phyloP scores from a whole-genome alignment of 2,113 vertebrate genomes.

The Lepus europaeus region DNA sequence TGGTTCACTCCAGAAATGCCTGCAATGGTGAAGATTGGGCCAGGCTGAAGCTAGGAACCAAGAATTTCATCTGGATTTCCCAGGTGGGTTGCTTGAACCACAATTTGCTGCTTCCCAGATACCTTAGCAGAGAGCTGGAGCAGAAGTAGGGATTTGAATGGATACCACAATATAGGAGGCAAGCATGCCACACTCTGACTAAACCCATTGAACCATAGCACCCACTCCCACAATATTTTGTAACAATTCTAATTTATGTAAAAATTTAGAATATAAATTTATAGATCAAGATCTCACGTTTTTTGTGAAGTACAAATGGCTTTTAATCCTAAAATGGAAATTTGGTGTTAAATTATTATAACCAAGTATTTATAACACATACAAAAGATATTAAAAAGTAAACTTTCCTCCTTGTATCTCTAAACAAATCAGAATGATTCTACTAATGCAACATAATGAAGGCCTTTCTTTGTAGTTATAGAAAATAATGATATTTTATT shows the following conservation, averaged over 20 bases:
- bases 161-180: too few species aligned
- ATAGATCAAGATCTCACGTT: not conserved
- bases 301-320: slow-evolving; percentile 29
- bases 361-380: not conserved
- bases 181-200: too few species aligned
- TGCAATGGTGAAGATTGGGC: too few species aligned
- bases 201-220: too few species aligned
- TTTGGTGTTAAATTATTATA: slow-evolving; percentile 4
- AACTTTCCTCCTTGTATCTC: not conserved
- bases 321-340: slow-evolving; percentile 28
- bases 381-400: slow-evolving; percentile 38
- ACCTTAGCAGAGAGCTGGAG: too few species aligned
- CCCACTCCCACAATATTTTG: not conserved
- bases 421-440: slow-evolving; percentile 5
- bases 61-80: too few species aligned
- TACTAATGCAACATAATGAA: not conserved
- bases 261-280: not conserved
- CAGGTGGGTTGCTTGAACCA: too few species aligned
- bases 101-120: too few species aligned
- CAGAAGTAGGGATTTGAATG: too few species aligned
- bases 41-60: too few species aligned
- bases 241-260: not conserved
- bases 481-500: slow-evolving; percentile 31
- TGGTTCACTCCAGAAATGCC: too few species aligned
- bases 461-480: not conserved